A percentile compares a stretch with the other conserved stretches of the same genome.
Evolutionary conservation across 2,113 vertebrate genomes (phyloP).

Genomic region (Gymnarchus niloticus): DNA sequence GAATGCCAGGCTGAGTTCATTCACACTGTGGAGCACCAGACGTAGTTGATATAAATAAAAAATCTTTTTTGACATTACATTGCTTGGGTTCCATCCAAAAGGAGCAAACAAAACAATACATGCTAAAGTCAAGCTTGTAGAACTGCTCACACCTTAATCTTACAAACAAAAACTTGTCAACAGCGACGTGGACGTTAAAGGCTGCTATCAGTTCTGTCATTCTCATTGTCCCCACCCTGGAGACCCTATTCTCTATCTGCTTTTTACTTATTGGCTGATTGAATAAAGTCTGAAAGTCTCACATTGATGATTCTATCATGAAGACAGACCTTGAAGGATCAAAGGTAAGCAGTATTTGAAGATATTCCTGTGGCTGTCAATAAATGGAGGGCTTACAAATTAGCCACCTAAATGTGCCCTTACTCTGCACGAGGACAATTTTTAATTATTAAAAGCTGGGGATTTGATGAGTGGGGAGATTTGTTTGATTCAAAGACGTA

Average conservation of each 20-base stretch:
- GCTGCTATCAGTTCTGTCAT: background rate
- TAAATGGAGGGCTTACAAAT: conserved; percentile 14
- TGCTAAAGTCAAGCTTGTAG: background rate
- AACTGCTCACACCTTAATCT: background rate
- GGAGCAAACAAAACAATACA: background rate
- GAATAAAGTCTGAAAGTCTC: conserved; percentile 12
- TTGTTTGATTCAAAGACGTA: background rate
- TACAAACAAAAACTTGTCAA: background rate
- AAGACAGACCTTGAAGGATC: conserved; percentile 27
- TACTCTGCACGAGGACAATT: background rate
- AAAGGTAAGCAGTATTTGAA: conserved; percentile 22
- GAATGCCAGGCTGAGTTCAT: background rate
- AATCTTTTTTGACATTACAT: background rate
- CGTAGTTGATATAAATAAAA: background rate
- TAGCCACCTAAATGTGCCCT: conserved; percentile 14
- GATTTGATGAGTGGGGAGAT: background rate
- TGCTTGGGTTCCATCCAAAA: background rate
- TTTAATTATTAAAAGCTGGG: conserved; percentile 21
- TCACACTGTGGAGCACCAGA: background rate
- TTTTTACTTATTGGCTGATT: background rate
- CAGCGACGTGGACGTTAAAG: background rate
- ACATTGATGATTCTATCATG: conserved; percentile 23
- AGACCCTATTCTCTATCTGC: background rate
- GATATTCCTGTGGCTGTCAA: background rate
- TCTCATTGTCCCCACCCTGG: background rate